Percentiles rank a stretch among this genome's conserved stretches.
Evolutionary conservation across 2,113 vertebrate species (phyloP).

Genomic region (Notarius lentiginosus): DNA sequence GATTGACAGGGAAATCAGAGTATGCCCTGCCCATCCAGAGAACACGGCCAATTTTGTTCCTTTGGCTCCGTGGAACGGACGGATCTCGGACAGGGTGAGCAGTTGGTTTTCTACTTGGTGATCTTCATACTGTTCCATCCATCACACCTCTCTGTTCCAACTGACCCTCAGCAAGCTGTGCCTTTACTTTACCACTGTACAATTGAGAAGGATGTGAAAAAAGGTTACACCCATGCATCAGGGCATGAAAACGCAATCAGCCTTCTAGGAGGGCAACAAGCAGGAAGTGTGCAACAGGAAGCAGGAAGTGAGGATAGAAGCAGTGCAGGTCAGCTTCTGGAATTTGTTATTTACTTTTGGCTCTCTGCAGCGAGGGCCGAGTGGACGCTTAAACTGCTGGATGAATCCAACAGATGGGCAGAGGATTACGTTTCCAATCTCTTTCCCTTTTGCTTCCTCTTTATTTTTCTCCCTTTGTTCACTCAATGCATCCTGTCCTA

Average conservation of each 20-base stretch:
- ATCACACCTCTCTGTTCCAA: not conserved
- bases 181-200: not conserved
- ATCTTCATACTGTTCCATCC: not conserved
- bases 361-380: conserved; percentile 37
- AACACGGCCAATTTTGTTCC: not conserved
- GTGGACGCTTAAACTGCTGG: conserved; percentile 27
- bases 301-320: conserved; percentile 59
- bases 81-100: not conserved
- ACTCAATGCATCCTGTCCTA: not conserved
- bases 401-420: conserved; percentile 71
- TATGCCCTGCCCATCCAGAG: not conserved
- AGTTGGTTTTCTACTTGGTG: not conserved
- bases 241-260: not conserved
- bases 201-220: not conserved
- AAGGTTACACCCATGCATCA: no score
- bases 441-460: conserved; percentile 47
- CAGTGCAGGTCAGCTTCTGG: not conserved
- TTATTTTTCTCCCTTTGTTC: conserved; percentile 56
- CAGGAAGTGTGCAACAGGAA: conserved; percentile 36
- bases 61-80: not conserved
- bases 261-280: not conserved
- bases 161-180: not conserved
- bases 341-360: conserved; percentile 49
- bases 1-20: not conserved
- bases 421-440: conserved; percentile 73